A percentile compares a stretch with the other conserved stretches of the same genome.
These are phyloP conservation scores for Sterna hirundo DNA, from an alignment of 2,113 vertebrate species.

Conservation along the genomic window DNA sequence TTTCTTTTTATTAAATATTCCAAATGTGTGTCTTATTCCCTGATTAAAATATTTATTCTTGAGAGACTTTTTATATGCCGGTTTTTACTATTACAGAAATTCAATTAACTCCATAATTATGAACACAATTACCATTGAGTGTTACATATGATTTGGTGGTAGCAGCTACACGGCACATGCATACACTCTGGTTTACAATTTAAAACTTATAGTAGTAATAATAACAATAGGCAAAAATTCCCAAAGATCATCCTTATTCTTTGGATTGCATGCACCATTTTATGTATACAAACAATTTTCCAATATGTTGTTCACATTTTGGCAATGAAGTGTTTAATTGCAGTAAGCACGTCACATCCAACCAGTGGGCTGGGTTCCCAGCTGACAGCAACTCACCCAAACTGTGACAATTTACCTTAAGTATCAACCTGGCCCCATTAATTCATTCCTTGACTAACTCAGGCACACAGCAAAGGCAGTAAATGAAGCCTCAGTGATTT, in stretches of 20 bases:
- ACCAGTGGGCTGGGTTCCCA: neutral
- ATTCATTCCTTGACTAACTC: neutral
- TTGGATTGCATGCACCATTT: neutral
- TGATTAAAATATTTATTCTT: constrained; percentile 25
- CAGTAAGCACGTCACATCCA: neutral
- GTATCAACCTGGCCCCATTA: neutral
- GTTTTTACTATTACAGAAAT: constrained; percentile 40
- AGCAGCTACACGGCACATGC: neutral
- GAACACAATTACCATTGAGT: constrained; percentile 34
- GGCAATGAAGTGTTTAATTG: neutral
- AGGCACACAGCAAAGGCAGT: neutral
- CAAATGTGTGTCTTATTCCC: neutral
- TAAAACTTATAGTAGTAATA: neutral
- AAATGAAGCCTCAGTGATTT: neutral
- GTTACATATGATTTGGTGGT: constrained; percentile 6
- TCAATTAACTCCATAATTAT: constrained; percentile 58
- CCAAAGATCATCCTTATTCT: neutral
- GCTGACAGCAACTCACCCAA: neutral
- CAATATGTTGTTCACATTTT: neutral
- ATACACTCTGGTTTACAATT: neutral
- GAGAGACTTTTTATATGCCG: constrained; percentile 12
- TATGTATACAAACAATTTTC: neutral
- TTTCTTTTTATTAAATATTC: neutral
- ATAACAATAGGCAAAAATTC: neutral
- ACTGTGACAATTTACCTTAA: neutral